These are phyloP conservation scores for Dromococcyx pavoninus DNA, from an alignment of 2,797 vertebrate genomes.

Conservation along the genomic window DNA sequence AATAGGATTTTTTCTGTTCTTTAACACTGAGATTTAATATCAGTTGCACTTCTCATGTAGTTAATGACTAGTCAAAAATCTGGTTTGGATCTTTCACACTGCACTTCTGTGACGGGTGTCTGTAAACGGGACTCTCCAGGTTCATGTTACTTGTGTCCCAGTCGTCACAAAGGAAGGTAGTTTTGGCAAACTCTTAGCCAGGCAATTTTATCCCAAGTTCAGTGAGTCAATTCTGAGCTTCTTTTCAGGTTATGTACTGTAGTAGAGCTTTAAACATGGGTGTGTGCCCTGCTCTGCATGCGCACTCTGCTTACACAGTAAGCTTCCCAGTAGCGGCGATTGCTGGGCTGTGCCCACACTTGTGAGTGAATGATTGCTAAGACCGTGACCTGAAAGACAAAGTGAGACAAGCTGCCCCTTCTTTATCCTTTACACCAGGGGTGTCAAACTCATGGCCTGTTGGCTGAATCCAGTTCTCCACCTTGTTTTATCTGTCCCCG, in stretches of 20 bases:
- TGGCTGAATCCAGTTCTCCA: no score
- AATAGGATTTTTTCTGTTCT: background rate
- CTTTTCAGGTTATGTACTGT: accelerated
- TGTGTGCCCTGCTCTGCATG: background rate
- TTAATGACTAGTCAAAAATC: background rate
- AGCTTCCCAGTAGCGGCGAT: background rate
- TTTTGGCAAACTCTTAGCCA: background rate
- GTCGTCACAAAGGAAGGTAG: background rate
- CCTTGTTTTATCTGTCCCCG: no score
- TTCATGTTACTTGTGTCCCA: background rate
- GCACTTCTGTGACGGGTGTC: background rate
- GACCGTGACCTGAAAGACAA: background rate
- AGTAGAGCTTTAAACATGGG: accelerated
- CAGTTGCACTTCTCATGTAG: background rate
- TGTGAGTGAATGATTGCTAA: background rate
- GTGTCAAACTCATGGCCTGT: no score
- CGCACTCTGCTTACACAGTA: background rate
- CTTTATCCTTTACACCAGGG: background rate
- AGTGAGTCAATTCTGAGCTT: background rate
- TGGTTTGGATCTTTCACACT: background rate
- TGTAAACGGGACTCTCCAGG: background rate
- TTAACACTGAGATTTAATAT: background rate
- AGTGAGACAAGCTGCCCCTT: background rate
- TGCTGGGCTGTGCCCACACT: accelerated
- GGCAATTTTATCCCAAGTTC: background rate